Evolutionary conservation across 2,888 invertebrate species (phyloP).

Genomic region (Drosophila leonis): DNA sequence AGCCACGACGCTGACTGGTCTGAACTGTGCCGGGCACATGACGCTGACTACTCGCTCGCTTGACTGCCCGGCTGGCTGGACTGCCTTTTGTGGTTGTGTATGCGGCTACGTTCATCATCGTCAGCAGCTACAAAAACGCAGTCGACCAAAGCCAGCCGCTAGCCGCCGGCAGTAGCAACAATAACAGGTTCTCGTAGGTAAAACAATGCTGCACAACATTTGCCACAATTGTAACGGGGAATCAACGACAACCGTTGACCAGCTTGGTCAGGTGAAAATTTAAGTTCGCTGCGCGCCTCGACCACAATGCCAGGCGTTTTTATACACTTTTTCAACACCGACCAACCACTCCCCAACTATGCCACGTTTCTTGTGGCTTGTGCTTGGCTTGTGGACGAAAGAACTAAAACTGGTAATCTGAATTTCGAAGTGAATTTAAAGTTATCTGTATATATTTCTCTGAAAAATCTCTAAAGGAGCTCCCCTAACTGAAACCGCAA

Average conservation of each 20-base stretch:
- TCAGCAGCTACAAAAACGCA: constrained; percentile 52
- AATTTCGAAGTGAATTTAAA: no score
- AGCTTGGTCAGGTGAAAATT: constrained; percentile 58
- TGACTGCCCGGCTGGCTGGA: constrained; percentile 1
- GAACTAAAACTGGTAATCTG: constrained; percentile 7
- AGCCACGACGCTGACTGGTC: constrained; percentile 27
- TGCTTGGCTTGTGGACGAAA: constrained; percentile 8
- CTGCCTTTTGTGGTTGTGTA: constrained; percentile 54
- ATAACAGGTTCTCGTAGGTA: constrained; percentile 20
- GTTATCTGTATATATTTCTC: not conserved
- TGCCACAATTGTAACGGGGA: constrained; percentile 51
- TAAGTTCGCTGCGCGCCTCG: constrained; percentile 32
- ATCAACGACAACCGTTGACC: constrained; percentile 59
- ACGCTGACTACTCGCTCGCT: not conserved
- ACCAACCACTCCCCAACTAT: not conserved
- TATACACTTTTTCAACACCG: constrained; percentile 2
- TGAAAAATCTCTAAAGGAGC: not conserved
- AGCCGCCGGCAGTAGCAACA: constrained; percentile 14
- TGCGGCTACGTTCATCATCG: constrained; percentile 22
- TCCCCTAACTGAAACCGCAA: not conserved
- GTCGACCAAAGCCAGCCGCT: constrained; percentile 29
- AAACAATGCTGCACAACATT: constrained; percentile 49
- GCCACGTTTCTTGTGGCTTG: not conserved
- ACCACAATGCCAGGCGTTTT: constrained; percentile 21
- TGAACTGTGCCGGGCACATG: constrained; percentile 1